phyloP scores from a whole-genome alignment of 2,797 vertebrate species.

The Manis pentadactyla region DNA sequence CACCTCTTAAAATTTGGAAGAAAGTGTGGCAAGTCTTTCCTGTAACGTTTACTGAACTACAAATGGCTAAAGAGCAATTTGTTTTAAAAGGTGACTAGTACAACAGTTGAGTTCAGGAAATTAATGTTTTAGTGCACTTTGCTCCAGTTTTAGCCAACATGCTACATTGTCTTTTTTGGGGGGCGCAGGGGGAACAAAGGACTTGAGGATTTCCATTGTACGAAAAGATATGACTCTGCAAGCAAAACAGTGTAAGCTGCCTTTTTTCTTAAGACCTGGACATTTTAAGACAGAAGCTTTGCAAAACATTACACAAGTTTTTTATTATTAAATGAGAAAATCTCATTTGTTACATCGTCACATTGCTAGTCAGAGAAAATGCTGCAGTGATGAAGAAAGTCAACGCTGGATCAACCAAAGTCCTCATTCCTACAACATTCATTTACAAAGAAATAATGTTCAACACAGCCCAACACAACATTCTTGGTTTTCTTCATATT shows the following conservation, averaged over 20 bases:
- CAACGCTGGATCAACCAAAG: conserved; percentile 83
- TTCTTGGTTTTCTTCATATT: conserved; percentile 80
- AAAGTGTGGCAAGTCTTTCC: conserved; percentile 69
- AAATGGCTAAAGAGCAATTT: conserved; percentile 79
- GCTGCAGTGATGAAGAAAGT: conserved; percentile 86
- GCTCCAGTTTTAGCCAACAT: conserved; percentile 83
- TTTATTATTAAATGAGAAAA: conserved; percentile 88
- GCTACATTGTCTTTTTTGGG: conserved; percentile 73
- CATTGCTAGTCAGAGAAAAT: conserved; percentile 87
- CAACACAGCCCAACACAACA: conserved; percentile 84
- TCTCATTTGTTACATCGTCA: conserved; percentile 87
- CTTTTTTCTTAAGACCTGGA: conserved; percentile 78
- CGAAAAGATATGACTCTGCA: conserved; percentile 78
- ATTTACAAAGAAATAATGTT: conserved; percentile 86
- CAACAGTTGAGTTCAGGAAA: conserved; percentile 78
- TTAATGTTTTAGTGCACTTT: conserved; percentile 82
- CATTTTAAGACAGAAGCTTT: conserved; percentile 87
- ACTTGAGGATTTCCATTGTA: conserved; percentile 74
- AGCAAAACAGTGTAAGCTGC: conserved; percentile 84
- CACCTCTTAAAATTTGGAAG: conserved; percentile 78
- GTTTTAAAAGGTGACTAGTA: conserved; percentile 79
- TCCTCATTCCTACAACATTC: conserved; percentile 86
- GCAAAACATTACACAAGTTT: conserved; percentile 87
- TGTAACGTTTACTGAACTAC: conserved; percentile 60
- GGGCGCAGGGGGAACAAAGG: conserved; percentile 60